These are phyloP conservation scores for Xiphorhynchus elegans DNA, from an alignment of 2,113 vertebrate species.

Conservation along the genomic window DNA sequence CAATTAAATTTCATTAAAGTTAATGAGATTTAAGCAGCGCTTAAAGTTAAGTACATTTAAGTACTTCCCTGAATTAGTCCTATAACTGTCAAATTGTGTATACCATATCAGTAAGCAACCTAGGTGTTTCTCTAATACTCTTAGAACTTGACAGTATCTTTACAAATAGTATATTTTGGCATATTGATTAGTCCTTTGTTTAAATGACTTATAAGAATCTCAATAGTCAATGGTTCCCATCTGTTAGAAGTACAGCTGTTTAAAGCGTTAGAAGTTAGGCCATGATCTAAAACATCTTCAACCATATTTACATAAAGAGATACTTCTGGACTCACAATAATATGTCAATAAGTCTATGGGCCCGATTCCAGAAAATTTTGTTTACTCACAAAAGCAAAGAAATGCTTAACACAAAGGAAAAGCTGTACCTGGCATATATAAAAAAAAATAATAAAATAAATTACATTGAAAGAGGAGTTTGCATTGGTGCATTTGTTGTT, in stretches of 20 bases:
- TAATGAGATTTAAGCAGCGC: not conserved
- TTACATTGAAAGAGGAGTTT: not conserved
- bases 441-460: not conserved
- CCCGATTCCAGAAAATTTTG: not conserved
- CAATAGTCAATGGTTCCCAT: not conserved
- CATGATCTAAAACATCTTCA: not conserved
- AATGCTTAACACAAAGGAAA: not conserved
- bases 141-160: not conserved
- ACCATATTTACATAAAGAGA: not conserved
- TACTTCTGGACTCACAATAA: not conserved
- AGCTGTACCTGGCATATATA: not conserved
- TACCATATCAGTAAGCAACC: not conserved
- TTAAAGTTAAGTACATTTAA: not conserved
- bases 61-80: not conserved
- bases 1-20: not conserved
- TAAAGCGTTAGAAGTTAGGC: not conserved
- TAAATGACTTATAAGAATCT: not conserved
- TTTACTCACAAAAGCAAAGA: not conserved
- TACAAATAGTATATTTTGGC: not conserved
- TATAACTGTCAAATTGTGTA: not conserved
- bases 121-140: not conserved
- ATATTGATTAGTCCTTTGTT: not conserved
- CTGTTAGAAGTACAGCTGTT: not conserved
- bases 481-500: not conserved
- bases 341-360: not conserved